Base-by-base conservation (phyloP, 2,888 invertebrate genomes). In the Gymnosoma rotundatum region DNA sequence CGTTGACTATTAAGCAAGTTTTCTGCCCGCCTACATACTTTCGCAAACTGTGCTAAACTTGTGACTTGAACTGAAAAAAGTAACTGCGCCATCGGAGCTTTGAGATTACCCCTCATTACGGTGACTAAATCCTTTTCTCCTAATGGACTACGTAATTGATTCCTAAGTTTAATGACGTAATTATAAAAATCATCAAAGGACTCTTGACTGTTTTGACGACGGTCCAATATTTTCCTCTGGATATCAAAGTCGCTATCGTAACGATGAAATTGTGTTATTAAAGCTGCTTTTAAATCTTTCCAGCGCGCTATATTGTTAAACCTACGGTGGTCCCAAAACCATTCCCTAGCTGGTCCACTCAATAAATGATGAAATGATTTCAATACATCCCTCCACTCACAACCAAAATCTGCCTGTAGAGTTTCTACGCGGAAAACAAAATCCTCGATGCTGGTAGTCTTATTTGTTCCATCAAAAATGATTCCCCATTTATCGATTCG, bases 401-500 rank as follows among this genome's bases (percentile, higher is more conserved):
- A 36, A 4, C 36, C 20, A 18, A 38, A 25, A 48, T 67, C 52
- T 6, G 36, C 2, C 4, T 69, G 69, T 1, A 56, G 12, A 0
- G 54, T 67, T 12, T 67, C 67, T 1, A 67, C 67, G 2, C 54
- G 12, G 36, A 67, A 67, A 0, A 67, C 54, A 14, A 67, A 67
- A 21, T 67, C 67, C 21, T 67, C 67, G 0, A 38, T 54, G 7
- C 67, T 67, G 3, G 38, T 67, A 0, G 52, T 52, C 0, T 36
- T 48, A 14, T 18, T 50, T 0, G 66, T 67, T 0, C 67, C 67
- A 12, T 38, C 54, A 20, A 67, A 67, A 8, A 20, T 38, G 0
- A 67, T 38, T 25, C 3, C 67, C 67, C 67, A 67, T 36, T 67
- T 67, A 14, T 67, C 67, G 20, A 54, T 54, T 0, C 67, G 36